Base-by-base conservation (phyloP, 2,888 invertebrate genomes). In the Trachelus stipa region DNA sequence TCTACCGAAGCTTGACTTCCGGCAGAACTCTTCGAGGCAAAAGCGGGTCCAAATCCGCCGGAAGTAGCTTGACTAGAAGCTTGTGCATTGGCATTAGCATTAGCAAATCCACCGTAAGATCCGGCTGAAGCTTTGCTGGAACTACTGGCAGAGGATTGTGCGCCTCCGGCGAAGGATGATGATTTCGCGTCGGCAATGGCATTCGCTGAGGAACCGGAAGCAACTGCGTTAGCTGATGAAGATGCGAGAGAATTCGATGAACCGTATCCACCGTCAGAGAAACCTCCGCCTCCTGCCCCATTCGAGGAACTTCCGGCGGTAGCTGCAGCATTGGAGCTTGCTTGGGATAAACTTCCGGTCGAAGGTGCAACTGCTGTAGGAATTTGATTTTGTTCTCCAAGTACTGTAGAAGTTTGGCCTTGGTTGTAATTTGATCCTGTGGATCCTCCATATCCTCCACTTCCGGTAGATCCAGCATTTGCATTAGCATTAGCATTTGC, bases 21-120 rank as follows among this genome's bases (percentile, higher is more conserved):
- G 0, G 88, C 86, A 0, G 85, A 86, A 69, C 85, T 84, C 69
- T 84, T 85, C n/a, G 86, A 80, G 34, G 77, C 81, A 37, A 87
- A 56, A 40, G 75, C 77, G 11, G 77, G 79, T 56, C 79, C 81
- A 12, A 35, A 77, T 23, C 68, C 77, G n/a, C 81, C 81, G 1
- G 83, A 76, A 12, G 77, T 76, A 0, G 85, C 83, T 37, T 73
- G 80, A 71, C 80, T 81, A 11, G 73, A 73, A 23, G 79, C 79
- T 15, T 76, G 69, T 30, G 81, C 79, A 0, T 78, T 82, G 11
- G 88, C 87, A n/a, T 83, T 82, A 9, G 88, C 88, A 12, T 76
- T 83, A 6, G 85, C 86, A 1, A 35, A 73, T 73, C 88, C 88
- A 11, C 31, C 34, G 12, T 79, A 75, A 56, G 40, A 56, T 30